These are phyloP conservation scores for Rhimphoctona megacephalus DNA, from an alignment of 2,888 invertebrate species.

Conservation along the genomic window DNA sequence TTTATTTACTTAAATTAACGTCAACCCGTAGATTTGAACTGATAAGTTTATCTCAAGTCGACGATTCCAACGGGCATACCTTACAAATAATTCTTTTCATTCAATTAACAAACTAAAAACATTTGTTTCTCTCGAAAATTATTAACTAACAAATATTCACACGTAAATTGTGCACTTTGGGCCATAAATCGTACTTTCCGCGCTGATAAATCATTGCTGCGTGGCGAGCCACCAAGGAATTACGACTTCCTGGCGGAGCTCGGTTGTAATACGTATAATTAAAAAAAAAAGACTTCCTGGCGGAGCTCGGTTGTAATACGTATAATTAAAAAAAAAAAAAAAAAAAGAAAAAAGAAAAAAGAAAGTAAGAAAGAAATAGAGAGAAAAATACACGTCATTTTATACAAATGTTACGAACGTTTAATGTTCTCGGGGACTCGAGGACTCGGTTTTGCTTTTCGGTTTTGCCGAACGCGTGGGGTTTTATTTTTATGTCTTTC, in stretches of 20 bases:
- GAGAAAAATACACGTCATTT: not conserved
- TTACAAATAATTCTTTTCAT: not conserved
- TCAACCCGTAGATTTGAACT: too few relatives aligned
- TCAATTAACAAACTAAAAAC: not conserved
- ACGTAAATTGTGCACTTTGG: conserved; percentile 11
- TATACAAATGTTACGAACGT: conserved; percentile 25
- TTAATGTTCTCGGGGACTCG: not conserved
- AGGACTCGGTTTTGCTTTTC: not conserved
- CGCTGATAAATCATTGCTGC: conserved; percentile 69
- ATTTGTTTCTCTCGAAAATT: conserved; percentile 5
- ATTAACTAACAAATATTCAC: conserved; percentile 1
- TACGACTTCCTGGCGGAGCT: conserved; percentile 69
- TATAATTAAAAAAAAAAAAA: conserved; percentile 2
- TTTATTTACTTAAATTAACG: too few relatives aligned
- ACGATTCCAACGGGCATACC: not conserved
- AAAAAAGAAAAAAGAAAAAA: not conserved
- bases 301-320: conserved; percentile 20
- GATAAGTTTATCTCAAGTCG: too few relatives aligned
- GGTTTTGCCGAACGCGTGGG: not conserved
- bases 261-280: conserved; percentile 3
- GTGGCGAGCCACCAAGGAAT: conserved; percentile 59
- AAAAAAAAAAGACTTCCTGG: conserved; percentile 64
- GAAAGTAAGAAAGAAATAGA: not conserved
- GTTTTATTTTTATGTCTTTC: conserved; percentile 29
- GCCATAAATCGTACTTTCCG: conserved; percentile 38